Evolutionary conservation across 2,113 vertebrate genomes (phyloP).

Genomic region (Butorides virescens): DNA sequence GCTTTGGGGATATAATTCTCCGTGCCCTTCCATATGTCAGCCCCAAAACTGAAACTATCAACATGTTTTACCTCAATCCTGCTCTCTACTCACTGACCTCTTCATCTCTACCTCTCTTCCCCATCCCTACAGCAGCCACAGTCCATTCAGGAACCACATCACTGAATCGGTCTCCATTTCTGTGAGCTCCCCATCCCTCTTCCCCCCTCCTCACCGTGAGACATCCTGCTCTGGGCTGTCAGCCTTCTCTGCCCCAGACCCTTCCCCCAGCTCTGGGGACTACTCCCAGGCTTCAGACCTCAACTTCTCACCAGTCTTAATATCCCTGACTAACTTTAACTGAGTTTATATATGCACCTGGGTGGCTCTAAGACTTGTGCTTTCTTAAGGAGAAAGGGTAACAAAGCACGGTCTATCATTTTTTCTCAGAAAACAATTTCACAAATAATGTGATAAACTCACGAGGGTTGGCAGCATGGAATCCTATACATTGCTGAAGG

Average conservation of each 20-base stretch:
- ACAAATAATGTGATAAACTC: background rate
- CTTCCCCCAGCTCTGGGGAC: background rate
- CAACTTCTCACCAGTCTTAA: background rate
- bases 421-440: background rate
- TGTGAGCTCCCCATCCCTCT: background rate
- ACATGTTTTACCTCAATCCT: background rate
- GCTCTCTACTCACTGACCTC: background rate
- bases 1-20: background rate
- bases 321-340: background rate
- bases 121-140: background rate
- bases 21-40: background rate
- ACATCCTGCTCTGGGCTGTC: background rate
- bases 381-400: background rate
- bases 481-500: background rate
- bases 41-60: background rate
- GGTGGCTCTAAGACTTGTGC: background rate
- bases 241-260: background rate
- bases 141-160: rapidly evolving
- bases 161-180: background rate
- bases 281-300: background rate
- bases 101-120: background rate
- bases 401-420: background rate
- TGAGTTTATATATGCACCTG: background rate
- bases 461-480: background rate
- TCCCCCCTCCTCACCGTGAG: background rate